Percentiles rank a stretch among this genome's conserved stretches.
Evolutionary conservation across 2,113 vertebrate genomes (phyloP).

Genomic region (Pterocles gutturalis): DNA sequence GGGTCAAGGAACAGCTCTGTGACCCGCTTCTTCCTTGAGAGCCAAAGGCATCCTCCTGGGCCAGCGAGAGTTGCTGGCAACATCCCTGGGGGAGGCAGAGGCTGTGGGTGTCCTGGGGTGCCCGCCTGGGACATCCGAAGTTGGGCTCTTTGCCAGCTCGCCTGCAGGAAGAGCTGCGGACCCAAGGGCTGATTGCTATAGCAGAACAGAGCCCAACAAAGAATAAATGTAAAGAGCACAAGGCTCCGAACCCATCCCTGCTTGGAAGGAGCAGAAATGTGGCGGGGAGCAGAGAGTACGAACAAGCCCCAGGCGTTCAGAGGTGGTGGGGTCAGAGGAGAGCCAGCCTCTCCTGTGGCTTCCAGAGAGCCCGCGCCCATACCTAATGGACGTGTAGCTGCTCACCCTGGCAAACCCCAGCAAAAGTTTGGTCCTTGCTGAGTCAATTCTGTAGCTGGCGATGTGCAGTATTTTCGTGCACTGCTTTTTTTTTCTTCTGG

Average conservation of each 20-base stretch:
- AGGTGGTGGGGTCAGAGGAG: not conserved
- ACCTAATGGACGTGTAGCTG: not conserved
- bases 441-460: conserved; percentile 26
- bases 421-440: not conserved
- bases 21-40: not conserved
- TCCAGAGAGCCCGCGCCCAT: not conserved
- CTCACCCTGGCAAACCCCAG: not conserved
- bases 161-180: not conserved
- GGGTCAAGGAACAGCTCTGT: not conserved
- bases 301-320: not conserved
- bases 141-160: not conserved
- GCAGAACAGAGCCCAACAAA: not conserved
- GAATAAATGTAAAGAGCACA: not conserved
- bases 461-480: not conserved
- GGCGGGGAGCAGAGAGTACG: not conserved
- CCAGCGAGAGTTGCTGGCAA: not conserved
- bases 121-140: not conserved
- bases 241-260: not conserved
- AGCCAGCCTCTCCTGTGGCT: not conserved
- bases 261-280: not conserved
- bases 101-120: not conserved
- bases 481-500: conserved; percentile 1
- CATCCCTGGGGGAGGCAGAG: not conserved
- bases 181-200: accelerated
- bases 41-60: not conserved